Evolutionary conservation across 2,888 invertebrate species (phyloP), one percentile per base, ranked within the genome.

Genomic region (Myathropa florea): DNA sequence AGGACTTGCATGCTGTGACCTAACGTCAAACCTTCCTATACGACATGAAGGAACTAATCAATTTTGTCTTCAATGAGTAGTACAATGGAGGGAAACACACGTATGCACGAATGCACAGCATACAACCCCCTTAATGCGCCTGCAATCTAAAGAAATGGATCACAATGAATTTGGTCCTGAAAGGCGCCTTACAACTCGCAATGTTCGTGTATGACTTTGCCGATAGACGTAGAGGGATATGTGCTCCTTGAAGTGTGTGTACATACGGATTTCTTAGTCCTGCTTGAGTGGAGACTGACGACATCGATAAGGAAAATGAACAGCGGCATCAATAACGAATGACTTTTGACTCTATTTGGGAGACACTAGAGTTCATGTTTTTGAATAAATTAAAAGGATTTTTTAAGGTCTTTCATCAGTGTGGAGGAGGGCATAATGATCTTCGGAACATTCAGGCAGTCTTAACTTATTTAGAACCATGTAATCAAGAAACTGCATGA

Each of bases 21-120:
- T 53, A 64, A 64, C 79, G 73, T 77, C 76, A 33, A 71, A 67
- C 53, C 71, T 60, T 68, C 68, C 70, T 73, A 60, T 68, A 75
- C 75, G 73, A 65, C 75, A 76, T 71, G 46, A 80, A 67, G 80
- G 71, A 80, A 64, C 75, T 84, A 84, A 84, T 84, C 84, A 84
- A 80, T 70, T 84, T 84, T 71, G 71, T 39, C 84, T 61, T 84
- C 71, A 76, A 84, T 76, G 71, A 67, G 33, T 30, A 57, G 30
- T 18, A 84, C 75, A 84, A 83, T 75, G 30, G 73, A 64, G 60
- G 39, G 14, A 30, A 4, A 24, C 26, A 68, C 73, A 60, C 64
- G 14, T 57, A 23, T 9, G 14, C n/a, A 57, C 12, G 23, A 46
- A n/a, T n/a, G 46, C 30, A 23, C 9, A 30, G 26, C 9, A 14